Evolutionary conservation across 1,140 invertebrate genomes (phyloP), one percentile per base, ranked within the genome.

Genomic region (Holotrichia oblita): DNA sequence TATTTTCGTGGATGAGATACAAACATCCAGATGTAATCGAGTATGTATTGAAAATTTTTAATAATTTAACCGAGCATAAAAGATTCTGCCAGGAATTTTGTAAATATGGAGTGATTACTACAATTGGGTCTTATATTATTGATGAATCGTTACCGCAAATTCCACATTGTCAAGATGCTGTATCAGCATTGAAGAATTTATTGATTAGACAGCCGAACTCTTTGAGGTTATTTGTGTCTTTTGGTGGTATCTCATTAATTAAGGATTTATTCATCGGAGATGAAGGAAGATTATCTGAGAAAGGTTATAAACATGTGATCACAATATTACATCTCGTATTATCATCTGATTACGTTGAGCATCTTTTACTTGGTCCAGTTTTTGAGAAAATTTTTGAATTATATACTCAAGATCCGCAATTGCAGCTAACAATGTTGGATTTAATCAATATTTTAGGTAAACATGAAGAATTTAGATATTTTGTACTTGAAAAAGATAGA

Each of bases 21-120:
- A 9, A 27, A n/a, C 34, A 41, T 44, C 0, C 34, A 6, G 73
- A 74, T 9, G 9, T 74, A 6, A 34, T 74, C 41, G 8, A n/a
- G 4, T 41, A 74, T 20, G 0, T 74, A 4, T 9, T 40, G 14
- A 40, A 74, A 20, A 74, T 74, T n/a, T 10, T 74, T 40, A 40
- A 20, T 42, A 74, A 74, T n/a, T 40, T 74, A 14, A 74, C 14
- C 40, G 4, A 17, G 40, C 73, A 74, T 42, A 74, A 74, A 17
- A 20, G n/a, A 10, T 74, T 14, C 12, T 41, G 10, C 14, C n/a
- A 74, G 40, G 40, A n/a, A 14, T 74, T 74, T 41, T 20, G 17
- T 17, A 74, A 42, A 74, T 74, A 24, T 41, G 17, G 34, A 0
- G 34, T 40, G 12, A 74, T 69, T 69, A 22, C 24, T 27, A 69